Evolutionary conservation across 2,888 invertebrate species (phyloP).

Genomic region (Cheilosia vulpina): DNA sequence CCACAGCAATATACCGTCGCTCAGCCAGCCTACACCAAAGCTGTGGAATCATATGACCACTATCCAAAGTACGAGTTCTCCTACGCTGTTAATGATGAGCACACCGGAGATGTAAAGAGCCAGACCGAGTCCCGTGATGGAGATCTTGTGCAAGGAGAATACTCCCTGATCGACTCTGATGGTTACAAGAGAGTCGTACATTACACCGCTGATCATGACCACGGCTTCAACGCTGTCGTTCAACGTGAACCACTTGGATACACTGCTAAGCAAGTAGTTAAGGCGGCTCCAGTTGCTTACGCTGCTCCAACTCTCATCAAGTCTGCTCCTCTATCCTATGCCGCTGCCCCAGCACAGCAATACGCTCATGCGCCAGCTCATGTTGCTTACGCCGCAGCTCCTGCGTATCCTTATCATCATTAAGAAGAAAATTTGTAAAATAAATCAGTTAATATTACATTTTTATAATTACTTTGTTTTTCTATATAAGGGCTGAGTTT

Average conservation of each 20-base stretch:
- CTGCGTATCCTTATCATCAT: conserved; percentile 50
- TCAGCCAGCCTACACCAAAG: conserved; percentile 64
- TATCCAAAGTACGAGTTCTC: conserved; percentile 81
- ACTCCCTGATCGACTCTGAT: conserved; percentile 84
- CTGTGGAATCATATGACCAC: conserved; percentile 74
- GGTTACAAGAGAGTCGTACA: conserved; percentile 86
- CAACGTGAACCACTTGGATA: conserved; percentile 70
- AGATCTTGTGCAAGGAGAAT: conserved; percentile 85
- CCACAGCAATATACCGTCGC: conserved; percentile 30
- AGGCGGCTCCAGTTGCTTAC: conserved; percentile 36
- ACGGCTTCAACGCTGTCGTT: conserved; percentile 76
- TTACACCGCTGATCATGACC: conserved; percentile 82
- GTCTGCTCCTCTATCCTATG: conserved; percentile 45
- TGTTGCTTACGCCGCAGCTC: conserved; percentile 35
- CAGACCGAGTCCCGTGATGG: conserved; percentile 86
- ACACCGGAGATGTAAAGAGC: conserved; percentile 82
- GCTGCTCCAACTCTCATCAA: conserved; percentile 51
- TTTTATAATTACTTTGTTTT: background rate
- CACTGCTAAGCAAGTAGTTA: conserved; percentile 70
- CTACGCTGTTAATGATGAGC: conserved; percentile 82
- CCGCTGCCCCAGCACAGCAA: conserved; percentile 21
- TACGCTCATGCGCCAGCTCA: conserved; percentile 11
- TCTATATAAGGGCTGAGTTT: no score
- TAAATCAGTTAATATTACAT: background rate
- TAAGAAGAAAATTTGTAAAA: background rate